phyloP scores from a whole-genome alignment of 2,888 invertebrate species.

The Nomada lathburiana region DNA sequence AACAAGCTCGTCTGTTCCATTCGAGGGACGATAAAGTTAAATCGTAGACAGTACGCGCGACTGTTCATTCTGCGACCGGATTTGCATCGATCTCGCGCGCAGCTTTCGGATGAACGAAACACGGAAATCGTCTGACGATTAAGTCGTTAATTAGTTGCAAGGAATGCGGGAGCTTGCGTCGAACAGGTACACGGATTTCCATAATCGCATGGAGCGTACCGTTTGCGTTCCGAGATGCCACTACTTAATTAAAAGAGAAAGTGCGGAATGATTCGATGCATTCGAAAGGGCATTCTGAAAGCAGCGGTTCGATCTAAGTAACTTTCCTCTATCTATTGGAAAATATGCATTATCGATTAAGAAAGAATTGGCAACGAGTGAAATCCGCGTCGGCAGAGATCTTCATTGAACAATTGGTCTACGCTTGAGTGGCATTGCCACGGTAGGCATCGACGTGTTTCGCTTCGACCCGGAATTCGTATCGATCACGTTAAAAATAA shows the following conservation, averaged over 20 bases:
- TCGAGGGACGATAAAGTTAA: constrained; percentile 27
- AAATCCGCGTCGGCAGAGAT: neutral
- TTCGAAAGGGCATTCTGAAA: neutral
- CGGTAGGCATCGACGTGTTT: neutral
- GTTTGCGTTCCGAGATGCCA: constrained; percentile 42
- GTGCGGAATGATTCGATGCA: constrained; percentile 34
- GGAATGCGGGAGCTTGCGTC: constrained; percentile 40
- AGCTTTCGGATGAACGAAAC: constrained; percentile 20
- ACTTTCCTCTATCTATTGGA: neutral
- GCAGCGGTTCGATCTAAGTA: constrained; percentile 3
- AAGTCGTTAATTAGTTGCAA: constrained; percentile 42
- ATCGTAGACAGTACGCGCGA: neutral
- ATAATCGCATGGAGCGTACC: constrained; percentile 40
- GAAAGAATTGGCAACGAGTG: neutral
- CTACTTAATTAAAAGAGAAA: constrained; percentile 57
- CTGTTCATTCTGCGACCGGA: neutral
- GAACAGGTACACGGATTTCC: constrained; percentile 34
- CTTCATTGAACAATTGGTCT: neutral
- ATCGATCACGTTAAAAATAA: constrained; percentile 31
- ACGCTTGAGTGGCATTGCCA: neutral
- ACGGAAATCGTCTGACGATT: constrained; percentile 34
- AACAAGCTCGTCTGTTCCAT: constrained; percentile 42
- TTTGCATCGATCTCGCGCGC: neutral
- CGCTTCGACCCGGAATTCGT: constrained; percentile 14
- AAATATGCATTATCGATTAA: no score